A percentile compares a stretch with the other conserved stretches of the same genome.
phyloP scores from a whole-genome alignment of 2,797 vertebrate genomes.

The Meriones psammophilus region DNA sequence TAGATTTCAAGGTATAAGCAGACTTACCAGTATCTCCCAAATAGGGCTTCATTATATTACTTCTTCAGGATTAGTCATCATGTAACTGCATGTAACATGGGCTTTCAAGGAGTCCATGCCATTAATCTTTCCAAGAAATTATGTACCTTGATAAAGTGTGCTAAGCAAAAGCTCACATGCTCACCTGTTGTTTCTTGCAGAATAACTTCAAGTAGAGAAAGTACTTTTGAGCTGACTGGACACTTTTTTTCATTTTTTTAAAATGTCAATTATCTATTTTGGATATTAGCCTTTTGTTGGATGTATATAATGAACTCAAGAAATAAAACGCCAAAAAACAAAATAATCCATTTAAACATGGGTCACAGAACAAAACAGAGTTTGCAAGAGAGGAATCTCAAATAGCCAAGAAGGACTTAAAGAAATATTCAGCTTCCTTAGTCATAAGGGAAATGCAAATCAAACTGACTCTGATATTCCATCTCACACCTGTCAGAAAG shows the following conservation, averaged over 20 bases:
- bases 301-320: no score
- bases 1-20: constrained; percentile 38
- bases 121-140: not conserved
- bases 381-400: no score
- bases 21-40: not conserved
- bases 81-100: not conserved
- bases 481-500: no score
- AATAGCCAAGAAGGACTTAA: no score
- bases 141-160: not conserved
- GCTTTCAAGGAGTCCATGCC: not conserved
- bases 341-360: no score
- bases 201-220: not conserved
- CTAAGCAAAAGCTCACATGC: not conserved
- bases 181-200: not conserved
- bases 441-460: no score
- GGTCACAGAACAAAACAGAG: no score
- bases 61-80: constrained; percentile 11
- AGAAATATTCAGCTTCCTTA: no score
- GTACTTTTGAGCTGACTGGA: not conserved
- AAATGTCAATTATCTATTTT: not conserved
- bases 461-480: no score
- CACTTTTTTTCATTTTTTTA: not conserved
- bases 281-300: no score
- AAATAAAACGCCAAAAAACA: no score
- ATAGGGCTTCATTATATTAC: constrained; percentile 40